Evolutionary conservation across 2,113 vertebrate genomes (phyloP).

Genomic region (Pollachius pollachius): DNA sequence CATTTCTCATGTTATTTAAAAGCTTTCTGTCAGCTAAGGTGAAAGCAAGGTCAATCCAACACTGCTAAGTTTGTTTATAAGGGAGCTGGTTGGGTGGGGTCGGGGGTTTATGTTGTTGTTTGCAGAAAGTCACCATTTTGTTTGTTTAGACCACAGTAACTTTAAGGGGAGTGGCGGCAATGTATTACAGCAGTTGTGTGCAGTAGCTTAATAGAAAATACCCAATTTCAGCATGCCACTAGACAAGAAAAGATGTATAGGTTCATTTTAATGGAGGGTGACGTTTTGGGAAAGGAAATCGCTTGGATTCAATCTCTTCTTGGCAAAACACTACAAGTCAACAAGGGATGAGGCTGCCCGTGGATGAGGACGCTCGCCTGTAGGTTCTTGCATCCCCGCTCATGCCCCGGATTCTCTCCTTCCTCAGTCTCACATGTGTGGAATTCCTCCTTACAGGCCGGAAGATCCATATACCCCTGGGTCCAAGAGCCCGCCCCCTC

Average conservation of each 20-base stretch:
- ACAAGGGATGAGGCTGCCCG: slow-evolving; percentile 7
- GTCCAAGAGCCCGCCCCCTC: neutral
- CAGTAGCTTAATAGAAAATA: no score
- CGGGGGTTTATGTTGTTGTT: neutral
- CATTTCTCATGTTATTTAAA: slow-evolving; percentile 39
- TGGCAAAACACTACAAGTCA: slow-evolving; percentile 12
- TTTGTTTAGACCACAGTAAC: slow-evolving; percentile 22
- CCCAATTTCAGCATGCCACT: no score
- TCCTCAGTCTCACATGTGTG: slow-evolving; percentile 20
- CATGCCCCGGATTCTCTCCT: slow-evolving; percentile 1
- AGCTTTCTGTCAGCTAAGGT: slow-evolving; percentile 17
- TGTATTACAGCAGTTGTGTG: slow-evolving; percentile 3
- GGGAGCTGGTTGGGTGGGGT: neutral
- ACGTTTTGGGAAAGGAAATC: neutral
- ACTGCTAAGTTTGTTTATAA: neutral
- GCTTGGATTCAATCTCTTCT: slow-evolving; percentile 42
- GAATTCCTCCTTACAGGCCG: slow-evolving; percentile 43
- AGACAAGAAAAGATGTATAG: no score
- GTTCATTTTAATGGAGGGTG: no score
- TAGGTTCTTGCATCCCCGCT: neutral
- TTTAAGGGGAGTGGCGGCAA: slow-evolving; percentile 4
- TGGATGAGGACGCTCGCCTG: neutral
- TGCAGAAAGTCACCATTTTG: slow-evolving; percentile 1
- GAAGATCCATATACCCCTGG: slow-evolving; percentile 1
- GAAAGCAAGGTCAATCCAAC: slow-evolving; percentile 32